These are phyloP conservation scores for Tenthredo livida DNA, from an alignment of 2,888 invertebrate species.

Conservation along the genomic window DNA sequence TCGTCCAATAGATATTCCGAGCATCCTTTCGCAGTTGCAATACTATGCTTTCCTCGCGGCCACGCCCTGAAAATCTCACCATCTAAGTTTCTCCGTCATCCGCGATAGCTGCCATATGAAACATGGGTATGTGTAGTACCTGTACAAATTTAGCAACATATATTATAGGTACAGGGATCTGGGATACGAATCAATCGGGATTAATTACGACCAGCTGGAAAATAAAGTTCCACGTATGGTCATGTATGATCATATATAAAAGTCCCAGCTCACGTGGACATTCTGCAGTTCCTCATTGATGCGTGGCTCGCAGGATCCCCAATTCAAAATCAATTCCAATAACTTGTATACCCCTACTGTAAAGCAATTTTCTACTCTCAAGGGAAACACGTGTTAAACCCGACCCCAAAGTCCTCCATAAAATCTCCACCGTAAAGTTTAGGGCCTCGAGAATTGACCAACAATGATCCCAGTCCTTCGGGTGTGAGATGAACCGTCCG, in stretches of 20 bases:
- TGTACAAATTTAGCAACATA: not conserved
- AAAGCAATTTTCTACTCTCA: conserved; percentile 22
- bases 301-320: not conserved
- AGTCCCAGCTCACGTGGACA: no score
- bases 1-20: no score
- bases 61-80: no score
- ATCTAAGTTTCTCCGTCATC: no score
- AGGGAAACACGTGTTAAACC: conserved; percentile 36
- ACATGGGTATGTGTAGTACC: no score
- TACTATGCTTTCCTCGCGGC: no score
- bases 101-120: no score
- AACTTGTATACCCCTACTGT: not conserved
- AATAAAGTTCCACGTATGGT: no score
- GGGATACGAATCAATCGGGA: not conserved
- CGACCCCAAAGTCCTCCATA: not conserved
- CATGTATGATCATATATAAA: no score
- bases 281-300: not conserved
- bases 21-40: no score
- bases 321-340: conserved; percentile 27
- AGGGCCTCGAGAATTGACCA: conserved; percentile 32
- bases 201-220: not conserved
- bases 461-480: conserved; percentile 35
- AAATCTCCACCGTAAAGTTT: conserved; percentile 32
- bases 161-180: not conserved
- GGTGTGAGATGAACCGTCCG: conserved; percentile 29